These are phyloP conservation scores for Armadillidium nasatum DNA, from an alignment of 1,140 invertebrate genomes.

Conservation along the genomic window DNA sequence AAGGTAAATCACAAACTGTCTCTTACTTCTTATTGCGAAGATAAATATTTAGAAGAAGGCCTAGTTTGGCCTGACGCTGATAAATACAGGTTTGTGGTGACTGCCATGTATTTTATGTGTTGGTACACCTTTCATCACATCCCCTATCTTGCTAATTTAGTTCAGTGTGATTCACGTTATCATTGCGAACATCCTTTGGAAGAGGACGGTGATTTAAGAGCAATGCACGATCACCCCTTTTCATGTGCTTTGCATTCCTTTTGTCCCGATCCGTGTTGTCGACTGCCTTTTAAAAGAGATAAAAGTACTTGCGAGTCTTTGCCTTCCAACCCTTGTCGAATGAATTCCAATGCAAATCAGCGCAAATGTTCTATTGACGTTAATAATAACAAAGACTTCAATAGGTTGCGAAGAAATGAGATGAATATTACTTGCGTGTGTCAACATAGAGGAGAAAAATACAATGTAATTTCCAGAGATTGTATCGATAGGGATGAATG, in stretches of 20 bases:
- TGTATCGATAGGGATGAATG: neutral
- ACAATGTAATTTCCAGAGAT: neutral
- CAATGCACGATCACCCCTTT: neutral
- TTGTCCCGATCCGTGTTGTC: neutral
- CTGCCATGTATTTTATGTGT: neutral
- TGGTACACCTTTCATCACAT: neutral
- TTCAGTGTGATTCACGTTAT: slow-evolving; percentile 7
- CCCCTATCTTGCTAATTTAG: neutral
- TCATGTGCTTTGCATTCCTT: neutral
- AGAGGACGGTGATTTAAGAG: neutral
- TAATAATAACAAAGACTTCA: neutral
- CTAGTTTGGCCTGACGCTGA: neutral
- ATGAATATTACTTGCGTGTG: neutral
- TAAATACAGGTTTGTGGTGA: neutral
- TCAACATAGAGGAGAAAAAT: neutral
- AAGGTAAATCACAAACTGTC: neutral
- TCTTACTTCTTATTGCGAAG: neutral
- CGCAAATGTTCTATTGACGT: neutral
- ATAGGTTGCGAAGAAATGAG: neutral
- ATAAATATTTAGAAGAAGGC: slow-evolving; percentile 2
- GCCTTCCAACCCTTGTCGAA: neutral
- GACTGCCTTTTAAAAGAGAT: neutral
- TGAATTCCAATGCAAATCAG: neutral
- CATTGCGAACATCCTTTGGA: neutral
- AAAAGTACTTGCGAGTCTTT: neutral